These are phyloP conservation scores for Darwinula stevensoni DNA, from an alignment of 2,888 invertebrate species.

Conservation along the genomic window DNA sequence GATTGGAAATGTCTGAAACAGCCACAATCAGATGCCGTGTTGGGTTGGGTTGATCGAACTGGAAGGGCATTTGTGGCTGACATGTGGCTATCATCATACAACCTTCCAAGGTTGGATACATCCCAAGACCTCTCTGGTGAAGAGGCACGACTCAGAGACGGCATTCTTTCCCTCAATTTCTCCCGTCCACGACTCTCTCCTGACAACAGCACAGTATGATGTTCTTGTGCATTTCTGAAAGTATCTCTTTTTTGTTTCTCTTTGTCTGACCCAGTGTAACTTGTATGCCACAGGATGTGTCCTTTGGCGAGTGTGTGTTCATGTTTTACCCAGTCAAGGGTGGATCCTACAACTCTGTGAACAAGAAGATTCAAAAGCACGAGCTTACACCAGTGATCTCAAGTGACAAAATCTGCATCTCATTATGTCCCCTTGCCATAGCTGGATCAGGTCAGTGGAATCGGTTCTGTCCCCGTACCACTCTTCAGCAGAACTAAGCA, in stretches of 20 bases:
- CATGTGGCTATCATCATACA: slow-evolving; percentile 41
- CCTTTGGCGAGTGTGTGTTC: slow-evolving; percentile 53
- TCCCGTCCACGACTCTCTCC: slow-evolving; percentile 40
- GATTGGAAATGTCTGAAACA: too few relatives aligned
- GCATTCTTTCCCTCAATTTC: slow-evolving; percentile 44
- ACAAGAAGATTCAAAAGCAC: slow-evolving; percentile 58
- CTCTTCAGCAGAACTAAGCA: too few relatives aligned
- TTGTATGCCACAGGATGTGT: slow-evolving; percentile 27
- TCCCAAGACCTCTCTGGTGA: slow-evolving; percentile 38
- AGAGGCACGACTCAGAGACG: slow-evolving; percentile 26
- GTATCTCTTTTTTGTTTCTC: background rate
- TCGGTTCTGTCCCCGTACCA: too few relatives aligned
- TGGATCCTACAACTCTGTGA: slow-evolving; percentile 47
- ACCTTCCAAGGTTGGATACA: slow-evolving; percentile 29
- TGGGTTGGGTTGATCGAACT: slow-evolving; percentile 57
- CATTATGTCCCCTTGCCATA: slow-evolving; percentile 11
- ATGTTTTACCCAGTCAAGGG: slow-evolving; percentile 64
- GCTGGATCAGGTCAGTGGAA: too few relatives aligned
- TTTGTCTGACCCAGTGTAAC: too few relatives aligned
- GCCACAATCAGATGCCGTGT: slow-evolving; percentile 58
- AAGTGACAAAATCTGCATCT: slow-evolving; percentile 46
- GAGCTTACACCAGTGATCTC: slow-evolving; percentile 37
- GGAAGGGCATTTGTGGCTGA: slow-evolving; percentile 61
- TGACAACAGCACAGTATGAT: slow-evolving; percentile 22
- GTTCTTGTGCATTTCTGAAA: slow-evolving; percentile 1